Evolutionary conservation across 1,140 invertebrate genomes (phyloP), one percentile per base, ranked within the genome.

Genomic region (Radopholus similis): DNA sequence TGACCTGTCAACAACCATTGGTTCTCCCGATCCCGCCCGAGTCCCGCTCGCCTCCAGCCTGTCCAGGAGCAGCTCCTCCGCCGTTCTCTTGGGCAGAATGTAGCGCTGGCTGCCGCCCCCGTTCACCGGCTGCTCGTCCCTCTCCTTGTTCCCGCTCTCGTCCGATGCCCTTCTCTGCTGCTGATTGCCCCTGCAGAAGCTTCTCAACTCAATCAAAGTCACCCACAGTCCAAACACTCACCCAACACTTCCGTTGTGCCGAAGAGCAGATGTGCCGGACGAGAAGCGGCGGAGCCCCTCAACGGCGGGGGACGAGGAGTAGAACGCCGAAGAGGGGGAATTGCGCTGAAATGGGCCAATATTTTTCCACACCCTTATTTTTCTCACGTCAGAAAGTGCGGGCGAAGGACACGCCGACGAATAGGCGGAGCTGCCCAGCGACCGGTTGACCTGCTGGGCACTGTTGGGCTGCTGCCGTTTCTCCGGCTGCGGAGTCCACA

Each of bases 31-130:
- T 55, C 15, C 38, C 23, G n/a, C 15, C 13, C 23, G 15, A 8
- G 23, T 59, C 18, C 18, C 26, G 2, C 35, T 66, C 35, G 49
- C 64, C 28, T 68, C 66, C 34, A 68, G 35, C 49, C 70, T 70
- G 55, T 70, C 69, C 35, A 70, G 35, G 21, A 70, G 21, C 6
- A 70, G 23, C 13, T 70, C 68, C 34, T 70, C 68, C 40, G 68
- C 68, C 2, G 68, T 70, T 49, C 56, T 23, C 44, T 56, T 66
- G 8, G 68, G 69, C 0, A 66, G 68, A 18, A 54, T 60, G 11
- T 58, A 59, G 32, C 37, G 13, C 47, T 40, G 42, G 26, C 9
- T 28, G 44, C 28, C 11, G 63, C 23, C 21, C 15, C 60, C 30
- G 6, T 55, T 53, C 30, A n/a, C 28, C n/a, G 23, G 32, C 18